Conservation (phyloP, 2,113 vertebrate species). For the Amphiprion ocellaris region DNA sequence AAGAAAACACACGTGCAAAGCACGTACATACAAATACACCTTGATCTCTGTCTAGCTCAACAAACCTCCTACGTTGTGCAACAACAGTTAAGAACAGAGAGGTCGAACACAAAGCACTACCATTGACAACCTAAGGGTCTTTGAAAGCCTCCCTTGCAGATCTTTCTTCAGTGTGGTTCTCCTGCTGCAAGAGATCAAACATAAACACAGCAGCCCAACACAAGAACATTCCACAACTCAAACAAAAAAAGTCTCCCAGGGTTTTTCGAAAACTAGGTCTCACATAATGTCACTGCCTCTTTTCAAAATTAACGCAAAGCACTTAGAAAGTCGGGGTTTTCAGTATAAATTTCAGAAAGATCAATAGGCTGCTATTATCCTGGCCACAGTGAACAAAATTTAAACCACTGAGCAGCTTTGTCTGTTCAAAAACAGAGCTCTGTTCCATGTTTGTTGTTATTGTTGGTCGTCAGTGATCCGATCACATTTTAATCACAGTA, state of each 20-base stretch:
- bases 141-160: conserved; percentile 66
- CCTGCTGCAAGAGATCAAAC: conserved; percentile 62
- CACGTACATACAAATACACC: conserved; percentile 44
- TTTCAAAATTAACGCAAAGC: conserved; percentile 39
- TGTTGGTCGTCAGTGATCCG: conserved; percentile 71
- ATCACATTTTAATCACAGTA: conserved; percentile 76
- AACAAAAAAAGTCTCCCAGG: conserved; percentile 4
- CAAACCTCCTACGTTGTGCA: conserved; percentile 60
- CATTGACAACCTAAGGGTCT: conserved; percentile 64
- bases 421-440: conserved; percentile 35
- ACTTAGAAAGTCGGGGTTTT: conserved; percentile 46
- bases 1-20: conserved; percentile 36
- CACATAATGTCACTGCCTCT: conserved; percentile 10
- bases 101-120: conserved; percentile 52
- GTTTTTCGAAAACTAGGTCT: conserved; percentile 15
- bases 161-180: conserved; percentile 47
- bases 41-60: conserved; percentile 64
- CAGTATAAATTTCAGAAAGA: conserved; percentile 48
- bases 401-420: conserved; percentile 66
- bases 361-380: conserved; percentile 67
- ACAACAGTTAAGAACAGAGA: conserved; percentile 55
- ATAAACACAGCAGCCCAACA: conserved; percentile 40
- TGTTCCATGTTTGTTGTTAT: conserved; percentile 70
- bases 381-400: conserved; percentile 53
- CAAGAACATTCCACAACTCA: conserved; percentile 23